A percentile compares a stretch with the other conserved stretches of the same genome.
phyloP scores from a whole-genome alignment of 2,797 vertebrate genomes.

The Malacoraja senta region DNA sequence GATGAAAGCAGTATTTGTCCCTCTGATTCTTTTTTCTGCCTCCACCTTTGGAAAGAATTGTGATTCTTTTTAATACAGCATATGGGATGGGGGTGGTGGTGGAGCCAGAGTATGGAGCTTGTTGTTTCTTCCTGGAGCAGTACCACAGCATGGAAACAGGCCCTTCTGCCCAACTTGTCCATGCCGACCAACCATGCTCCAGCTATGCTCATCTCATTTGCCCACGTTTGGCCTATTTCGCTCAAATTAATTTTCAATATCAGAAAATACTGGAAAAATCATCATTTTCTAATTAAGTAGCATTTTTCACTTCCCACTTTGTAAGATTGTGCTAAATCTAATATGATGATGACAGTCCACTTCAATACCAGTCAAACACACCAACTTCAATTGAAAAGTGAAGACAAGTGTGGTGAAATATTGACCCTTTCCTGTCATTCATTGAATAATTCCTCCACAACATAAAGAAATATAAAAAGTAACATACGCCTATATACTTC shows the following conservation, averaged over 20 bases:
- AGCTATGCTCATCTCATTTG: too few species aligned
- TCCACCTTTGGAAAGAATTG: neutral
- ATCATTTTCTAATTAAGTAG: neutral
- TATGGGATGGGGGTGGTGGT: too few species aligned
- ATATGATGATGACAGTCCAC: neutral
- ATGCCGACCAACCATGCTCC: too few species aligned
- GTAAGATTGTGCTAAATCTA: neutral
- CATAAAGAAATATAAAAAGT: neutral
- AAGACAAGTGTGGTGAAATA: neutral
- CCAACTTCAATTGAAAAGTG: neutral
- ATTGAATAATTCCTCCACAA: neutral
- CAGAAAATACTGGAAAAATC: neutral
- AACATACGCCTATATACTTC: neutral
- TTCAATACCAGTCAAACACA: neutral
- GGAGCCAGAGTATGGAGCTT: too few species aligned
- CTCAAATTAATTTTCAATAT: neutral
- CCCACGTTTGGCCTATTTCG: too few species aligned
- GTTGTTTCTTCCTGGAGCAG: neutral
- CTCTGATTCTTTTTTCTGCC: neutral
- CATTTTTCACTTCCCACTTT: neutral
- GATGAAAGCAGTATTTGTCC: too few species aligned
- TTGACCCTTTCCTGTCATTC: neutral
- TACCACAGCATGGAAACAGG: too few species aligned
- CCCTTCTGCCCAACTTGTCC: too few species aligned
- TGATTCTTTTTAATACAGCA: neutral